Evolutionary conservation across 2,797 vertebrate genomes (phyloP).

Genomic region (Malurus leucopterus): DNA sequence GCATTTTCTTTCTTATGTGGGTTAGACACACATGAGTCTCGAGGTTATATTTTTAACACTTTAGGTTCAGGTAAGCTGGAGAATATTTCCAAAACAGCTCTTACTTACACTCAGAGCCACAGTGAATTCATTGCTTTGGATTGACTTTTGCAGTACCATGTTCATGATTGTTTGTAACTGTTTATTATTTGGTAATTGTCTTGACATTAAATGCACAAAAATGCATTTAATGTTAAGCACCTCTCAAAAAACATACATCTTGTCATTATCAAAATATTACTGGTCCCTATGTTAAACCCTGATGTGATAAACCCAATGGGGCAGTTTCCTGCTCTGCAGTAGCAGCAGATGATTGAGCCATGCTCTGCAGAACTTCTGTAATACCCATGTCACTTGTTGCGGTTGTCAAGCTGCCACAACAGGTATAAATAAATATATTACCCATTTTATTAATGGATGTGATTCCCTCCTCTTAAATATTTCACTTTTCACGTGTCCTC

Average conservation of each 20-base stretch:
- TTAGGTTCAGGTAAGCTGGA: not conserved
- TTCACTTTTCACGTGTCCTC: not conserved
- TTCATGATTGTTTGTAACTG: not conserved
- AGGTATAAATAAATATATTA: not conserved
- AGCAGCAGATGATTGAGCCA: not conserved
- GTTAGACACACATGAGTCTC: conserved; percentile 4
- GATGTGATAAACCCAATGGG: not conserved
- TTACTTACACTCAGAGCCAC: not conserved
- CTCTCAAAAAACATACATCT: not conserved
- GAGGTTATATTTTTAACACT: conserved; percentile 43
- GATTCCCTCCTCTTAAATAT: not conserved
- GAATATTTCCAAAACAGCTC: not conserved
- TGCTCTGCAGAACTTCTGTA: not conserved
- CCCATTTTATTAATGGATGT: not conserved
- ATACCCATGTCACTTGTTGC: not conserved
- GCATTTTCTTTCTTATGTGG: conserved; percentile 22
- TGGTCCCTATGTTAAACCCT: not conserved
- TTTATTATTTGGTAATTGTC: not conserved
- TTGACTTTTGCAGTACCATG: not conserved
- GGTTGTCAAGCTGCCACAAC: not conserved
- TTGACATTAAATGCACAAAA: not conserved
- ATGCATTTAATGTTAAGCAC: not conserved
- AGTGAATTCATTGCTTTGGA: not conserved
- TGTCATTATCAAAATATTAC: not conserved
- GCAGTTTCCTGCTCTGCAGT: not conserved